Percentiles rank a stretch among this genome's conserved stretches.
Evolutionary conservation across 2,888 invertebrate species (phyloP).

Genomic region (Ophion slaviceki): DNA sequence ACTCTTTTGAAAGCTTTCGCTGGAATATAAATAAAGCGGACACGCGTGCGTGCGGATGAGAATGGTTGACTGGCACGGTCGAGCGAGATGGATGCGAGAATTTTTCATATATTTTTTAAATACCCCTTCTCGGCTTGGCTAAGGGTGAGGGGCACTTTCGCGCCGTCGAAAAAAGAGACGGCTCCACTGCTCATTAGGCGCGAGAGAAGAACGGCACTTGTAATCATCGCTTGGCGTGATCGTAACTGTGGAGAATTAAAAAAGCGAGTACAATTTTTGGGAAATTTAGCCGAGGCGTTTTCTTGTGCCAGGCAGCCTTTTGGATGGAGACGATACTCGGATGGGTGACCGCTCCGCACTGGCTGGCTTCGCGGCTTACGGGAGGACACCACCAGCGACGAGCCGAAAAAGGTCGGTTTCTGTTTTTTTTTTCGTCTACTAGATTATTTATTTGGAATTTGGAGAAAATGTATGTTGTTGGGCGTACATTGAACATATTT

Average conservation of each 20-base stretch:
- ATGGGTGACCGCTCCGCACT: too few species aligned
- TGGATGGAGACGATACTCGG: too few species aligned
- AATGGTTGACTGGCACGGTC: conserved; percentile 36
- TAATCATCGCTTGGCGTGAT: not conserved
- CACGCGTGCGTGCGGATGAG: conserved; percentile 24
- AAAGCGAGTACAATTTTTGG: too few species aligned
- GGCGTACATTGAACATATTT: too few species aligned
- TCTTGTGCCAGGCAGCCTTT: too few species aligned
- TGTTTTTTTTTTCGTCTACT: too few species aligned
- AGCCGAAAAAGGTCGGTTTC: too few species aligned
- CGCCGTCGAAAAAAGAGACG: conserved; percentile 4
- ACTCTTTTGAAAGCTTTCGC: conserved; percentile 80
- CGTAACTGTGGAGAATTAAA: not conserved
- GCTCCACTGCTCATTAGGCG: not conserved
- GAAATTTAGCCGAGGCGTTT: too few species aligned
- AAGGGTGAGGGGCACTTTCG: conserved; percentile 7
- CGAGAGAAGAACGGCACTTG: not conserved
- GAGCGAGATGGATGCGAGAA: conserved; percentile 59
- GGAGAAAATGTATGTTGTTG: too few species aligned
- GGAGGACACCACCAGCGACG: too few species aligned
- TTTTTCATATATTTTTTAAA: conserved; percentile 59
- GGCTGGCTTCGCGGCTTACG: too few species aligned
- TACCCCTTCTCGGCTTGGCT: not conserved
- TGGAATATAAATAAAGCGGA: conserved; percentile 79
- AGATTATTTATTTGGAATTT: too few species aligned